Conservation (phyloP, 2,888 invertebrate species). For the Rotaria socialis region DNA sequence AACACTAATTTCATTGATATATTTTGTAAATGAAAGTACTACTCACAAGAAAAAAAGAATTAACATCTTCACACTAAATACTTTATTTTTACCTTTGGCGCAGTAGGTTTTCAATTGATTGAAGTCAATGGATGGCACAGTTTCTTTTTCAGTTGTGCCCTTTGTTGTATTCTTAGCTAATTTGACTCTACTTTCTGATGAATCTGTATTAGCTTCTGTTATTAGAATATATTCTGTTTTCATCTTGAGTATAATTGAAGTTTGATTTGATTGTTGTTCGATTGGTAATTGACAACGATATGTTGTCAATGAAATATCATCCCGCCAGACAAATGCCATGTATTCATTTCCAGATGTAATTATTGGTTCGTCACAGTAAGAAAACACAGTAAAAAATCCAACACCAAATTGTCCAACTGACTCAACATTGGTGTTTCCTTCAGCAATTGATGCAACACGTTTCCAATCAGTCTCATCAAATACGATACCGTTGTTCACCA, state of each 20-base stretch:
- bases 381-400: background rate
- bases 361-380: background rate
- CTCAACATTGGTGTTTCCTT: no score
- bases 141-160: no score
- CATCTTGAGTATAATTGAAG: background rate
- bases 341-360: background rate
- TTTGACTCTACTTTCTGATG: no score
- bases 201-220: background rate
- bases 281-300: background rate
- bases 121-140: background rate
- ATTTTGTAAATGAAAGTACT: background rate
- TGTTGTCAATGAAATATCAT: background rate
- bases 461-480: no score
- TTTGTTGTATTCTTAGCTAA: no score
- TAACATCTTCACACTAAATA: background rate
- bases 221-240: background rate
- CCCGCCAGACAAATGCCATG: background rate
- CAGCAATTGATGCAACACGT: no score
- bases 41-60: background rate
- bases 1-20: background rate
- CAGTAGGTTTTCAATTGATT: background rate
- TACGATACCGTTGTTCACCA: no score
- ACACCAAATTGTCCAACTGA: slow-evolving; percentile 14
- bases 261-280: background rate
- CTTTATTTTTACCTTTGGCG: background rate